These are phyloP conservation scores for Stigmatopora nigra DNA, from an alignment of 2,113 vertebrate species.

Conservation along the genomic window DNA sequence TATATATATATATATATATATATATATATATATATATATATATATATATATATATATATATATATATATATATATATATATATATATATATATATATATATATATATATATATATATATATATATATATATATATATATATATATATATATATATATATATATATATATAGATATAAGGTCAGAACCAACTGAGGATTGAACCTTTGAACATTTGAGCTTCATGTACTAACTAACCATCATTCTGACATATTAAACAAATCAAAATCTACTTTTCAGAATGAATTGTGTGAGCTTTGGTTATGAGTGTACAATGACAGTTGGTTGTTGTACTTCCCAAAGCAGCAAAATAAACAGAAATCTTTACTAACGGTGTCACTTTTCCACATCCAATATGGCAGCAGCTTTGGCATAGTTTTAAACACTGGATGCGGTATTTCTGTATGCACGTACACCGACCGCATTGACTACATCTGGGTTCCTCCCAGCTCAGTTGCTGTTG, in stretches of 20 bases:
- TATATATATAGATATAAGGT: too few relatives aligned
- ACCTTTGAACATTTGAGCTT: too few relatives aligned
- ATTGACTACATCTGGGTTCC: not conserved
- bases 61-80: too few relatives aligned
- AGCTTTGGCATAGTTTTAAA: not conserved
- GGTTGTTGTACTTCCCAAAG: not conserved
- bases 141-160: too few relatives aligned
- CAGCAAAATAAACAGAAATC: not conserved
- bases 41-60: too few relatives aligned
- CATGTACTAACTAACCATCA: too few relatives aligned
- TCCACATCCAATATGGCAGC: not conserved
- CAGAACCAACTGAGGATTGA: too few relatives aligned
- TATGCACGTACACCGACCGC: not conserved
- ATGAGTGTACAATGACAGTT: not conserved
- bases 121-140: too few relatives aligned
- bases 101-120: too few relatives aligned
- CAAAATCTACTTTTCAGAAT: not conserved
- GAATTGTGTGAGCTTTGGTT: not conserved
- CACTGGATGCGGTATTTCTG: not conserved
- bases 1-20: too few relatives aligned
- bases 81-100: too few relatives aligned
- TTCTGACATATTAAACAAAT: not conserved
- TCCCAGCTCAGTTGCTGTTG: conserved; percentile 25
- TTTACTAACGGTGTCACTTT: not conserved
- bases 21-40: too few relatives aligned